Base-by-base conservation (phyloP, 2,113 vertebrate genomes). In the Sinocyclocheilus grahami region DNA sequence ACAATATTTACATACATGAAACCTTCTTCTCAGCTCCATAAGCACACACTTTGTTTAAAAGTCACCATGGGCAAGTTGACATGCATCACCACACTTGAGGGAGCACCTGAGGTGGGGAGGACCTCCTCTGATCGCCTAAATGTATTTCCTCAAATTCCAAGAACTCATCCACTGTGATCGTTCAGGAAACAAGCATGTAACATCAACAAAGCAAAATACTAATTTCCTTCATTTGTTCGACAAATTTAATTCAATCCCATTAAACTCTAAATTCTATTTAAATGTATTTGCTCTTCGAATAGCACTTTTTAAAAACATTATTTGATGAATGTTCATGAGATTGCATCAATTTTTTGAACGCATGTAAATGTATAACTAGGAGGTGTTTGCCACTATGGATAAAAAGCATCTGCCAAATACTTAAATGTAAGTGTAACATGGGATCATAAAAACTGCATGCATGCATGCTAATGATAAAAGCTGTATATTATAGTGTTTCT, bases 1-100 rank as follows among this genome's bases (percentile, higher is more conserved):
- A 83, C 84, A 86, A n/a, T 24, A 86, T 83, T 88, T 88, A 63
- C 87, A 86, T 88, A 63, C 87, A 86, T 86, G 16, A 83, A 79
- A 72, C 75, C 67, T 37, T 69, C 67, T 37, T 69, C 48, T 37
- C 82, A 39, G 48, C 48, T 74, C 51, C 51, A 58, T 1, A 69
- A 18, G 55, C 20, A 58, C 18, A 72, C 42, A 3, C 18, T 37
- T 65, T 48, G n/a, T 82, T 83, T 72, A 81, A 39, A 63, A 65
- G 37, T 51, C 8, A 11, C 30, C 30, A 67, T 1, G 1, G 14
- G n/a, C 22, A 48, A n/a, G 12, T 4, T 71, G 67, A 37, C 30
- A 74, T 11, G 67, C 65, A 72, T 58, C 65, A 42, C 27, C 48
- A 58, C 65, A 18, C 20, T 14, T n/a, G 27, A 74, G 7, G 30